Conservation (phyloP, 2,888 invertebrate genomes). For the Chrysolina oricalcia region DNA sequence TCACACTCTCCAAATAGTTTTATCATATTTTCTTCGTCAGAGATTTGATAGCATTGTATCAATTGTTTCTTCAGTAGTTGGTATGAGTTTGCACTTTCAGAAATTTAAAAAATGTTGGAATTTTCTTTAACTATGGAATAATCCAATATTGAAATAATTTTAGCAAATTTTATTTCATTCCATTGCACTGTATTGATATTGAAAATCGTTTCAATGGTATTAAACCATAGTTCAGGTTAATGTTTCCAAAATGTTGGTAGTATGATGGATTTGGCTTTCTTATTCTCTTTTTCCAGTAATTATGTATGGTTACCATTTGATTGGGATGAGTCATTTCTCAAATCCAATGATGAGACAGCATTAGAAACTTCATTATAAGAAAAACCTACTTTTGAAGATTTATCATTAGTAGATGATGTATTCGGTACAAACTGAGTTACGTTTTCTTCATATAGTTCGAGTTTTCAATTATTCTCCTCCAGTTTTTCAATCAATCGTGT, state of each 20-base stretch:
- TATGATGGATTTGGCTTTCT: background rate
- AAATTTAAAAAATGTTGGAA: background rate
- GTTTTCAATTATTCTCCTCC: no score
- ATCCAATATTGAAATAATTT: background rate
- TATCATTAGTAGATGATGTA: no score
- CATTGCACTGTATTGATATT: background rate
- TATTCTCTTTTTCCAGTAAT: no score
- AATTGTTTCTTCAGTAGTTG: background rate
- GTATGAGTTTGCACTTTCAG: background rate
- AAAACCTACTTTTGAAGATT: no score
- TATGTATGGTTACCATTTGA: no score
- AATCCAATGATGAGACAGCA: no score
- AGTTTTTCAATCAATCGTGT: no score
- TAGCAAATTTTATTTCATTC: background rate
- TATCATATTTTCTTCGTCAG: background rate
- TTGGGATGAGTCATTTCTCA: no score
- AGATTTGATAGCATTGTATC: slow-evolving; percentile 8
- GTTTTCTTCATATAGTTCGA: no score
- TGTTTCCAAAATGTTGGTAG: background rate
- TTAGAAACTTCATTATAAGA: no score
- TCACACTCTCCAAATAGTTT: slow-evolving; percentile 10
- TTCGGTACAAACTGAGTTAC: no score
- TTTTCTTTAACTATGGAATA: background rate
- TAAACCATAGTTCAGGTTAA: background rate
- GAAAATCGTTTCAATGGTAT: background rate